Conservation (phyloP, 92 coral and sea anemone genomes). For the Siderastrea radians region DNA sequence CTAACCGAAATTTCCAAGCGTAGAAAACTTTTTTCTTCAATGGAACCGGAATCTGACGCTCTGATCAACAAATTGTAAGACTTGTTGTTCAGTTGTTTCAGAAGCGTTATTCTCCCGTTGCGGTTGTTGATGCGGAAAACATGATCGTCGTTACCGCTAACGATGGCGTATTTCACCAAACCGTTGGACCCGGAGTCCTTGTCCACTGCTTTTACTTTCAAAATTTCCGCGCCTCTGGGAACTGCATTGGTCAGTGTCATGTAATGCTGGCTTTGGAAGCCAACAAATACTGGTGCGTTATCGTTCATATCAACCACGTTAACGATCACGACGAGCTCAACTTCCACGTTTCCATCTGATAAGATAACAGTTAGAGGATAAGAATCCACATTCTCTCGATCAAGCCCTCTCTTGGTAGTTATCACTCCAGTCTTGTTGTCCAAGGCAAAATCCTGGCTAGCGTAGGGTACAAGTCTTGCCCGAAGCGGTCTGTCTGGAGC, state of each 20-base stretch:
- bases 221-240: constrained; percentile 73
- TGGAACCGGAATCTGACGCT: constrained; percentile 78
- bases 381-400: constrained; percentile 77
- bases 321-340: constrained; percentile 51
- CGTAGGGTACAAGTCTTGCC: constrained; percentile 35
- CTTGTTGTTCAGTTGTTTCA: constrained; percentile 46
- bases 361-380: constrained; percentile 67
- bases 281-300: constrained; percentile 85
- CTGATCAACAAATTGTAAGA: constrained; percentile 72
- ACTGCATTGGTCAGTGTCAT: constrained; percentile 73
- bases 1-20: constrained; percentile 12
- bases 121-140: constrained; percentile 73
- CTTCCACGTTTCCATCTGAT: constrained; percentile 69
- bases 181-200: constrained; percentile 84
- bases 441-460: constrained; percentile 60
- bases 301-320: constrained; percentile 79
- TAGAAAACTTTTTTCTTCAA: constrained; percentile 56
- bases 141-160: constrained; percentile 69
- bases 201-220: constrained; percentile 75
- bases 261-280: constrained; percentile 60
- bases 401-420: constrained; percentile 71
- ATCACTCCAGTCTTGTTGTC: constrained; percentile 76
- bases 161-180: constrained; percentile 61
- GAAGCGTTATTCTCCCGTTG: constrained; percentile 76
- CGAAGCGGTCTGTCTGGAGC: constrained; percentile 72